phyloP scores from a whole-genome alignment of 2,113 vertebrate species.

The Lates calcarifer region DNA sequence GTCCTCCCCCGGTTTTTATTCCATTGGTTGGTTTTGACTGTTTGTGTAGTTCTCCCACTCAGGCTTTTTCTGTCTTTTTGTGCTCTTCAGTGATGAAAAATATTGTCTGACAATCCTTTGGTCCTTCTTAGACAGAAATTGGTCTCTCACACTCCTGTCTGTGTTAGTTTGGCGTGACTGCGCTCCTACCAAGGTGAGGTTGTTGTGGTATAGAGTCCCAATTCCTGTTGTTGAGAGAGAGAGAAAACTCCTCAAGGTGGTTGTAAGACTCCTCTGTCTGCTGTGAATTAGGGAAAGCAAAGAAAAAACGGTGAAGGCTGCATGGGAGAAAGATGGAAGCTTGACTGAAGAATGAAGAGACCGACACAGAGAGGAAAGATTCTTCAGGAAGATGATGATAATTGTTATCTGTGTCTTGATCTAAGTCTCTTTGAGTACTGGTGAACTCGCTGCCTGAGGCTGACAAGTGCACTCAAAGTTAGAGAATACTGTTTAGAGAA shows the following conservation, averaged over 20 bases:
- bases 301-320: not conserved
- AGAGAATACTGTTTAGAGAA: slow-evolving; percentile 8
- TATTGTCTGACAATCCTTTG: not conserved
- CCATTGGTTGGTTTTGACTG: not conserved
- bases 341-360: slow-evolving; percentile 11
- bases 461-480: not conserved
- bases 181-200: not conserved
- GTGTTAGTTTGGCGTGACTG: not conserved
- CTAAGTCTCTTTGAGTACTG: not conserved
- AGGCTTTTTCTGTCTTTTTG: not conserved
- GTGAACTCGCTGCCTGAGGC: not conserved
- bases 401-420: not conserved
- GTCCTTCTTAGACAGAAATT: not conserved
- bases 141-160: not conserved
- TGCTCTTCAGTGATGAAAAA: not conserved
- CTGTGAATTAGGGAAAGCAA: not conserved
- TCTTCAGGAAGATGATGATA: slow-evolving; percentile 17
- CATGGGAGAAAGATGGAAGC: not conserved
- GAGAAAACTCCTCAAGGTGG: not conserved
- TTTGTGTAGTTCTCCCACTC: not conserved
- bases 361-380: not conserved
- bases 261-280: not conserved
- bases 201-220: not conserved
- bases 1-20: slow-evolving; percentile 12
- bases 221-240: not conserved